phyloP scores from a whole-genome alignment of 2,113 vertebrate species.

The Laticauda colubrina region DNA sequence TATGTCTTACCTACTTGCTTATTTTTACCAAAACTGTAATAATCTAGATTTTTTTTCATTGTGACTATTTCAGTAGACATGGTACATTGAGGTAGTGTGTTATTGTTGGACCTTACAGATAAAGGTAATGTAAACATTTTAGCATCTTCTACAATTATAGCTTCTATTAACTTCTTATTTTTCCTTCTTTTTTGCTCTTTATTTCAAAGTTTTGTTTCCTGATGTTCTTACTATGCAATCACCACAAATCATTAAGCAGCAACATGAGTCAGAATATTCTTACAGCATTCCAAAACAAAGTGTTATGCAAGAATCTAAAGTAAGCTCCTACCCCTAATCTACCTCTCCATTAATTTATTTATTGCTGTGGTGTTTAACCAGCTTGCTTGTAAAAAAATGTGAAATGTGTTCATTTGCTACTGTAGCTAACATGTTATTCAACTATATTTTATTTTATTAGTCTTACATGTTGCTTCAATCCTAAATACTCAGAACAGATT shows the following conservation, averaged over 20 bases:
- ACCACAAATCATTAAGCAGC: slow-evolving; percentile 59
- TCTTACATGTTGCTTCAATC: not conserved
- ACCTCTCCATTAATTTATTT: not conserved
- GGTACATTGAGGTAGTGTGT: not conserved
- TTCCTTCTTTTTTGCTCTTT: slow-evolving; percentile 8
- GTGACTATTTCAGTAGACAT: not conserved
- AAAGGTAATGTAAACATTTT: not conserved
- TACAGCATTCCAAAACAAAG: not conserved
- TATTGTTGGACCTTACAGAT: not conserved
- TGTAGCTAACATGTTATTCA: not conserved
- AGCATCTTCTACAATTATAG: not conserved
- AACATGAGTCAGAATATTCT: slow-evolving; percentile 27
- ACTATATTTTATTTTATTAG: not conserved
- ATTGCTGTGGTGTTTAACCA: not conserved
- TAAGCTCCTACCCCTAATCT: slow-evolving; percentile 25
- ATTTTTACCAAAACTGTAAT: not conserved
- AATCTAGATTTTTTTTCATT: not conserved
- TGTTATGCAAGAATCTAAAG: slow-evolving; percentile 43
- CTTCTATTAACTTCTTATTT: not conserved
- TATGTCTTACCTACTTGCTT: not conserved
- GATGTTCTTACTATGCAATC: slow-evolving; percentile 64
- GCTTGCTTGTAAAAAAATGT: not conserved
- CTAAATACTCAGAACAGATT: not conserved
- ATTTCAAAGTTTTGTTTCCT: slow-evolving; percentile 70
- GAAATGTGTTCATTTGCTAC: not conserved